These are phyloP conservation scores for Callorhinus ursinus DNA, from an alignment of 2,113 vertebrate genomes.

Conservation along the genomic window DNA sequence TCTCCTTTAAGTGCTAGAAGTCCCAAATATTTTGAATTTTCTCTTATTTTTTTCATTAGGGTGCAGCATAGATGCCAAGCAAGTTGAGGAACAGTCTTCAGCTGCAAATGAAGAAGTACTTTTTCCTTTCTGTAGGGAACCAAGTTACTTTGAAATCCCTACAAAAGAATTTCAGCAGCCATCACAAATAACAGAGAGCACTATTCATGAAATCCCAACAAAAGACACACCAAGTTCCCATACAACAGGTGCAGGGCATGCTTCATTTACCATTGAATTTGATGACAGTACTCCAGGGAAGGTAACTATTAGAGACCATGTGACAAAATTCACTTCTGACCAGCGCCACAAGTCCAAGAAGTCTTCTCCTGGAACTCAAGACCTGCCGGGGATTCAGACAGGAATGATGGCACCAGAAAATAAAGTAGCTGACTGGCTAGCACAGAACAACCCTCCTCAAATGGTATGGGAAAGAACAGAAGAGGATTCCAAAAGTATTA, in stretches of 20 bases:
- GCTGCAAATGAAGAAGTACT: conserved; percentile 90
- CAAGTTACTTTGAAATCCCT: conserved; percentile 97
- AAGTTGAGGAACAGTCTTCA: conserved; percentile 88
- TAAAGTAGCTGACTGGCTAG: conserved; percentile 99
- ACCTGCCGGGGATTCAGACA: conserved; percentile 95
- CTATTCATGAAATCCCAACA: conserved; percentile 96
- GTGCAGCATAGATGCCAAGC: conserved; percentile 90
- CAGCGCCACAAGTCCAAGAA: conserved; percentile 94
- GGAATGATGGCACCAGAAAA: conserved; percentile 98
- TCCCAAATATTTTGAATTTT: conserved; percentile 83
- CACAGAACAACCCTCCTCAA: conserved; percentile 96
- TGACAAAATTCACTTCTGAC: conserved; percentile 93
- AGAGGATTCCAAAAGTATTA: conserved; percentile 98
- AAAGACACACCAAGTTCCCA: conserved; percentile 92
- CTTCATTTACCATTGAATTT: conserved; percentile 99
- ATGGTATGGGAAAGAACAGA: conserved; percentile 94
- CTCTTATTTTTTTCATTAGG: conserved; percentile 87
- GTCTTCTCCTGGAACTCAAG: conserved; percentile 87
- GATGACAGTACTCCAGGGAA: conserved; percentile 97
- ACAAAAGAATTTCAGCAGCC: conserved; percentile 93
- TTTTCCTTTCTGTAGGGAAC: conserved; percentile 90
- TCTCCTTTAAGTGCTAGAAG: conserved; percentile 70
- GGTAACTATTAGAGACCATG: conserved; percentile 98
- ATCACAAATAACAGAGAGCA: conserved; percentile 88
- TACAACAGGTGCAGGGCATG: conserved; percentile 92